Evolutionary conservation across 2,888 invertebrate genomes (phyloP).

Genomic region (Polydrusus cervinus): DNA sequence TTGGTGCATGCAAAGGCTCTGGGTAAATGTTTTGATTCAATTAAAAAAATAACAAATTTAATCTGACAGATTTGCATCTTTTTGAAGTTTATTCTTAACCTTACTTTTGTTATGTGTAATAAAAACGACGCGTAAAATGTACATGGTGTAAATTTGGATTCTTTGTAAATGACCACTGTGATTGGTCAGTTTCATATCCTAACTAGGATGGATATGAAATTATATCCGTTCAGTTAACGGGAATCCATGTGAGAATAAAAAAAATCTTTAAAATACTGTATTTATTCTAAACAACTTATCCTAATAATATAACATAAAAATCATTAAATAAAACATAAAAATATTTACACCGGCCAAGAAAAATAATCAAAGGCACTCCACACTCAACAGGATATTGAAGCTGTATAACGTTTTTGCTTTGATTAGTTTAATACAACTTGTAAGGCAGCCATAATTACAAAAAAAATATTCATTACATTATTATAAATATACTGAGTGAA

Average conservation of each 20-base stretch:
- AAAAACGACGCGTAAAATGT: too few species aligned
- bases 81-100: too few species aligned
- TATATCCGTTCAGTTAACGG: too few species aligned
- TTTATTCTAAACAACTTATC: slow-evolving; percentile 1
- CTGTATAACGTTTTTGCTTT: slow-evolving; percentile 22
- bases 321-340: not conserved
- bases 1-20: too few species aligned
- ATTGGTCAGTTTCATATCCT: too few species aligned
- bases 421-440: slow-evolving; percentile 28
- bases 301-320: not conserved
- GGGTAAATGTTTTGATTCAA: too few species aligned
- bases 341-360: slow-evolving; percentile 9
- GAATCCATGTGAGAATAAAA: not conserved
- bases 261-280: not conserved
- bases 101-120: too few species aligned
- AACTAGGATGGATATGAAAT: too few species aligned
- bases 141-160: too few species aligned
- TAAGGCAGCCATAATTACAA: slow-evolving; percentile 23
- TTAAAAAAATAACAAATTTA: too few species aligned
- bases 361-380: slow-evolving; percentile 23
- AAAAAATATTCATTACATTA: slow-evolving; percentile 9
- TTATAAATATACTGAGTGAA: not conserved
- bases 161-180: too few species aligned
- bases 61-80: too few species aligned
- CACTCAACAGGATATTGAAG: slow-evolving; percentile 37